A percentile compares a stretch with the other conserved stretches of the same genome.
Evolutionary conservation across 37 sponge, comb jelly and placozoan species (phyloP).

Genomic region (Geodia barretti): DNA sequence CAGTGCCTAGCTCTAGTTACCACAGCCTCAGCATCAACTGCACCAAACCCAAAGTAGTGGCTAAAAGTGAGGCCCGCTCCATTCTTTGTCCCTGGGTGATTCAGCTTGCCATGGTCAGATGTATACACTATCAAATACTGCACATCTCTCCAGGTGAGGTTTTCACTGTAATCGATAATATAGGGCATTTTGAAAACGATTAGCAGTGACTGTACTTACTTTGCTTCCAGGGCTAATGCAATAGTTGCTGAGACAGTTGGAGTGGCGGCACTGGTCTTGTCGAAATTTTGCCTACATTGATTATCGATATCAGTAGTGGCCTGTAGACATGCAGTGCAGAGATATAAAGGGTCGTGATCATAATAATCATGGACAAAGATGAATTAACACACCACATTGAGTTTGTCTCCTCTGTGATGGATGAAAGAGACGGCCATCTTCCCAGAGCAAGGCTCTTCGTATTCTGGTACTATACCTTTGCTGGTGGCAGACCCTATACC

Average conservation of each 20-base stretch:
- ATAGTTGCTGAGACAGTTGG: constrained; percentile 59
- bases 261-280: constrained; percentile 69
- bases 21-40: constrained; percentile 80
- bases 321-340: constrained; percentile 9
- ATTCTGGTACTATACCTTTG: constrained; percentile 69
- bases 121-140: constrained; percentile 84
- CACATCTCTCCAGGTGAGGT: constrained; percentile 93
- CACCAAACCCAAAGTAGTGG: constrained; percentile 89
- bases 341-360: no score
- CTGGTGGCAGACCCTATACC: constrained; percentile 79
- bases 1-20: constrained; percentile 82
- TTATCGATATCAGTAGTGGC: constrained; percentile 32
- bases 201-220: constrained; percentile 52
- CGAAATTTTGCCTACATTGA: constrained; percentile 30
- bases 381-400: background rate
- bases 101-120: constrained; percentile 28
- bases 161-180: background rate
- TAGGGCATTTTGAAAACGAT: no score
- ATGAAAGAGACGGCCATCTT: constrained; percentile 81
- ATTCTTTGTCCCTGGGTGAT: constrained; percentile 30
- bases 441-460: constrained; percentile 86
- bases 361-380: background rate
- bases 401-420: background rate
- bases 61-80: constrained; percentile 73
- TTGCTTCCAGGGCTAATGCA: constrained; percentile 85